phyloP scores from a whole-genome alignment of 2,113 vertebrate species.

The Chauna torquata region DNA sequence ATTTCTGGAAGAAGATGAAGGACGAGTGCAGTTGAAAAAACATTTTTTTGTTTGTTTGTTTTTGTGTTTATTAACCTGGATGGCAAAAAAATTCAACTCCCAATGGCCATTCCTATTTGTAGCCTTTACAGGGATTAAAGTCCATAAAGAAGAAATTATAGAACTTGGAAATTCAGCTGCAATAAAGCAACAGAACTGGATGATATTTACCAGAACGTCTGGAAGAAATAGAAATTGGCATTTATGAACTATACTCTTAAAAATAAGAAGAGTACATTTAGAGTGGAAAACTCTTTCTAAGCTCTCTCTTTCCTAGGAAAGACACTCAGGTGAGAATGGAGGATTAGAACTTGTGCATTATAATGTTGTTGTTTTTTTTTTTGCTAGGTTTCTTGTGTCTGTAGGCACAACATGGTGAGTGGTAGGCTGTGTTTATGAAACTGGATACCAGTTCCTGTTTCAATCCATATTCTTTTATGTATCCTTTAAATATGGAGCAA shows the following conservation, averaged over 20 bases:
- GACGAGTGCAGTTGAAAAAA: not conserved
- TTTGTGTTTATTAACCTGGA: not conserved
- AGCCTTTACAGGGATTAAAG: slow-evolving; percentile 1
- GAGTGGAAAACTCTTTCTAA: not conserved
- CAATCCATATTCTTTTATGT: not conserved
- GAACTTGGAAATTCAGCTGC: not conserved
- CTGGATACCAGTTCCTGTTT: not conserved
- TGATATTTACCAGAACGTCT: not conserved
- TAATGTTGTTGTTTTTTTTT: not conserved
- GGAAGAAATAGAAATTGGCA: slow-evolving; percentile 5
- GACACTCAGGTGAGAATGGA: not conserved
- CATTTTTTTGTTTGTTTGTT: not conserved
- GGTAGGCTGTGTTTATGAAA: not conserved
- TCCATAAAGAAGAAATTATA: not conserved
- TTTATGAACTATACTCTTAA: not conserved
- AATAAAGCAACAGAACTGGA: not conserved
- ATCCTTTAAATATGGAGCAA: not conserved
- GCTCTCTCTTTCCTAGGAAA: not conserved
- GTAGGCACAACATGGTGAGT: not conserved
- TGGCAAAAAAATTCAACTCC: not conserved
- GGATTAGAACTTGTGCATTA: not conserved
- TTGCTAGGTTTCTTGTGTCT: not conserved
- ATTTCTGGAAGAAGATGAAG: not conserved
- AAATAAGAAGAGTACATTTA: not conserved
- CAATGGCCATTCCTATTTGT: not conserved